Conservation (phyloP, 2,888 invertebrate genomes). For the Harpagoxenus sublaevis region DNA sequence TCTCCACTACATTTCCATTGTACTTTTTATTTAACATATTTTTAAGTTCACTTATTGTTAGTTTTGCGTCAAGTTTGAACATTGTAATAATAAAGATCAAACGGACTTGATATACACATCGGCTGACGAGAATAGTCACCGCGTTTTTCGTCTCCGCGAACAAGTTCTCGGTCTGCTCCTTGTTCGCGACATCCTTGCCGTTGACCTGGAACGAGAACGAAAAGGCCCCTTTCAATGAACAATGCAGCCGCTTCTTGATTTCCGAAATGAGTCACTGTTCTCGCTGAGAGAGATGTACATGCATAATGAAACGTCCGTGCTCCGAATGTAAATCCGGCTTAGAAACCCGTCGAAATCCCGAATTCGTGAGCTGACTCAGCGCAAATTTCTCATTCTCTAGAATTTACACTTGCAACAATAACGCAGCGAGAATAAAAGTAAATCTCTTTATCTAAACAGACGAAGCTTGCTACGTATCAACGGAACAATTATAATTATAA, state of each 20-base stretch:
- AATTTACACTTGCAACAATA: constrained; percentile 36
- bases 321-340: constrained; percentile 45
- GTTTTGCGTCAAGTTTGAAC: neutral
- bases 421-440: neutral
- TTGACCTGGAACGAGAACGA: constrained; percentile 86
- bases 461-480: neutral
- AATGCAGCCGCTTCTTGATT: constrained; percentile 31
- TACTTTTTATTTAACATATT: neutral
- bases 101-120: constrained; percentile 87
- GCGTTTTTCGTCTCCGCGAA: constrained; percentile 88
- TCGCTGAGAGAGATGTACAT: constrained; percentile 42
- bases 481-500: neutral
- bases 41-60: neutral
- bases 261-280: constrained; percentile 45
- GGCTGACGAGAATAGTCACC: constrained; percentile 89
- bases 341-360: constrained; percentile 9
- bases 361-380: constrained; percentile 25
- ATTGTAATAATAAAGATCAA: constrained; percentile 28
- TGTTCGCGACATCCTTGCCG: constrained; percentile 88
- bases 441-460: neutral
- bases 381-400: constrained; percentile 38
- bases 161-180: constrained; percentile 88
- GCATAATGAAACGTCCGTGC: constrained; percentile 37
- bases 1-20: neutral
- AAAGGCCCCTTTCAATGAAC: constrained; percentile 21